phyloP scores from a whole-genome alignment of 1,140 invertebrate species.

The Ridgeia piscesae region DNA sequence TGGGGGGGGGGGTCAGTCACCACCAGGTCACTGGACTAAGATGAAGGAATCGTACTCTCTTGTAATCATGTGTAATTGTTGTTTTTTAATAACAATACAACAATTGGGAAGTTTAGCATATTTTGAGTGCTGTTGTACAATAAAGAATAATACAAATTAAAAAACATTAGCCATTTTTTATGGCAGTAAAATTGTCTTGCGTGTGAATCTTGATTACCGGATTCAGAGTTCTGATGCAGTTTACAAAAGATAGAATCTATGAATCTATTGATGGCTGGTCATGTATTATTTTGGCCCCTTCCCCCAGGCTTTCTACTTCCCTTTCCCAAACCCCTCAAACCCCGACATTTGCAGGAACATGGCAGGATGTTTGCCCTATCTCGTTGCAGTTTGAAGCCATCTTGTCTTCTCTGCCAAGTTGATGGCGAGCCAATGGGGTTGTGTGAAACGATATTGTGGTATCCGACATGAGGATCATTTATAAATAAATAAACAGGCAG shows the following conservation, averaged over 20 bases:
- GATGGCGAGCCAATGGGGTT: neutral
- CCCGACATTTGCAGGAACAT: neutral
- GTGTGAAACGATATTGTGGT: neutral
- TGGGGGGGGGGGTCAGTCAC: neutral
- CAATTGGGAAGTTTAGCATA: neutral
- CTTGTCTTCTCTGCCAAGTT: neutral
- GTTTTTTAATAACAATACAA: no score
- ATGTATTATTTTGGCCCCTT: neutral
- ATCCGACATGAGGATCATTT: neutral
- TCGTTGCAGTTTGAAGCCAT: neutral
- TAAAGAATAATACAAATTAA: neutral
- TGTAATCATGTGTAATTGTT: no score
- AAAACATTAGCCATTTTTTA: neutral
- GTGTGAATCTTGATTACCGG: no score
- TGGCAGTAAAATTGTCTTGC: neutral
- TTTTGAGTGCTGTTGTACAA: neutral
- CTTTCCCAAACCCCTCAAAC: no score
- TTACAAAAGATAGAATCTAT: neutral
- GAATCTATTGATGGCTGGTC: neutral
- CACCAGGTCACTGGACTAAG: no score
- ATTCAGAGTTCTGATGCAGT: no score
- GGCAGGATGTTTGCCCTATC: neutral
- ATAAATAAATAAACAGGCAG: slow-evolving; percentile 6
- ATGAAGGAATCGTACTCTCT: no score
- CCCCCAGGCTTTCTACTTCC: no score